A percentile compares a stretch with the other conserved stretches of the same genome.
These are phyloP conservation scores for Podotricha telesiphe DNA, from an alignment of 2,888 invertebrate species.

Conservation along the genomic window DNA sequence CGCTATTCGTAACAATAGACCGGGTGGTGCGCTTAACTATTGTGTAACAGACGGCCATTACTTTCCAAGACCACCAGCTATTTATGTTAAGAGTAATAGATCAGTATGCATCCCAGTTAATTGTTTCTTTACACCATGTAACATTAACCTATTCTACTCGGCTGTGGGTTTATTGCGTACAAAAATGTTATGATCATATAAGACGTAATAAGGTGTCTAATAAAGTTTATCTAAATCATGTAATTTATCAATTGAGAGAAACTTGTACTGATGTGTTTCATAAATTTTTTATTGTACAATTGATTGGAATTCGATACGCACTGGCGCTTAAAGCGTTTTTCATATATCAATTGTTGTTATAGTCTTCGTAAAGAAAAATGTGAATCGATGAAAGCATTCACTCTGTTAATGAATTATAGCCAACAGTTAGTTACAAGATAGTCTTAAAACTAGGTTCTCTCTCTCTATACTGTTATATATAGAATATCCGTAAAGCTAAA, in stretches of 20 bases:
- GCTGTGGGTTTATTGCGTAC: not conserved
- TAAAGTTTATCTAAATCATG: not conserved
- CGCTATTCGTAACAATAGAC: slow-evolving; percentile 65
- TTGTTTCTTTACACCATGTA: not conserved
- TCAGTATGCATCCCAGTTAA: slow-evolving; percentile 3
- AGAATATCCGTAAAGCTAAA: not conserved
- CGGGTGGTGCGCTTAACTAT: slow-evolving; percentile 45
- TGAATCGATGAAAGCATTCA: not conserved
- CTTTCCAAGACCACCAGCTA: slow-evolving; percentile 50
- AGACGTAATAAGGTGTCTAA: not conserved
- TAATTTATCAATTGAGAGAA: slow-evolving; percentile 33
- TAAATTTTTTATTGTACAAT: slow-evolving; percentile 27
- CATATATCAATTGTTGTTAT: slow-evolving; percentile 7
- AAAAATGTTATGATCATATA: not conserved
- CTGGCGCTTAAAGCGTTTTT: slow-evolving; percentile 38
- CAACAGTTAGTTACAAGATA: not conserved
- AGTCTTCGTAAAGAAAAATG: slow-evolving; percentile 11
- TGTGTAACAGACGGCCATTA: slow-evolving; percentile 47
- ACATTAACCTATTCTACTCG: not conserved
- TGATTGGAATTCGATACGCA: slow-evolving; percentile 54
- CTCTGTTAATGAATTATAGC: not conserved
- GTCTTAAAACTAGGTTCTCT: not conserved
- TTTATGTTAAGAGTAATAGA: slow-evolving; percentile 27
- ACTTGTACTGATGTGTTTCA: slow-evolving; percentile 30
- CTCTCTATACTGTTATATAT: not conserved